Base-by-base conservation (phyloP, 2,113 vertebrate species). In the Phrynosoma platyrhinos region DNA sequence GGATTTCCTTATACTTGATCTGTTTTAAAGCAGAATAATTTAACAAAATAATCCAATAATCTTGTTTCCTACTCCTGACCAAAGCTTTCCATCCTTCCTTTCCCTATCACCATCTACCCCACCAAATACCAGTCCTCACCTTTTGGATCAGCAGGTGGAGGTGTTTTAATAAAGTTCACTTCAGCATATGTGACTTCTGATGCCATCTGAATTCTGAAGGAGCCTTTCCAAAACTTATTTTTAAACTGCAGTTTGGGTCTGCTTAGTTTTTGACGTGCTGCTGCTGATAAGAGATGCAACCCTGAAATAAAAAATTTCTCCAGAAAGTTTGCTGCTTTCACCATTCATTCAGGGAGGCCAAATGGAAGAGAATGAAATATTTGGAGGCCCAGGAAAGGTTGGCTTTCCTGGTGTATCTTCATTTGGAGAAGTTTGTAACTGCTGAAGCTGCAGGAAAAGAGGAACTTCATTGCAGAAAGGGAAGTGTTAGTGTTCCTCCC, bases 101-200 rank as follows among this genome's bases (percentile, higher is more conserved):
- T 36, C 74, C 16, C 27, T 79, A 62, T 14, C 36, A 20, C 5
- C n/a, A 68, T 10, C 16, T 13, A 8, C 27, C 36, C 27, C 20
- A 36, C 36, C 21, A 80, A 58, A 80, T 80, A 14, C 13, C 14
- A 36, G 36, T 13, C 16, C 68, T 93, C 93, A 95, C 94, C 94
- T 94, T 90, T 5, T 0, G 27, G 64, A 13, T 2, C 82, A 78
- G 86, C 80, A 89, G 87, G 3, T 0, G 27, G 53, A 1, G 78
- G 64, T 25, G 10, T 30, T 40, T 94, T 94, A 74, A 71, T 91
- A 91, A 95, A 93, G 36, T 89, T 92, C 86, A 95, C 88, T 74
- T 95, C 94, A 27, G 92, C 94, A 0, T 94, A 95, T 18, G 93
- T 94, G 80, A 95, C 76, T 88, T 95, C 94, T 71, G 94, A 93